phyloP scores from a whole-genome alignment of 2,888 invertebrate species.

The Eretmocerus hayati region DNA sequence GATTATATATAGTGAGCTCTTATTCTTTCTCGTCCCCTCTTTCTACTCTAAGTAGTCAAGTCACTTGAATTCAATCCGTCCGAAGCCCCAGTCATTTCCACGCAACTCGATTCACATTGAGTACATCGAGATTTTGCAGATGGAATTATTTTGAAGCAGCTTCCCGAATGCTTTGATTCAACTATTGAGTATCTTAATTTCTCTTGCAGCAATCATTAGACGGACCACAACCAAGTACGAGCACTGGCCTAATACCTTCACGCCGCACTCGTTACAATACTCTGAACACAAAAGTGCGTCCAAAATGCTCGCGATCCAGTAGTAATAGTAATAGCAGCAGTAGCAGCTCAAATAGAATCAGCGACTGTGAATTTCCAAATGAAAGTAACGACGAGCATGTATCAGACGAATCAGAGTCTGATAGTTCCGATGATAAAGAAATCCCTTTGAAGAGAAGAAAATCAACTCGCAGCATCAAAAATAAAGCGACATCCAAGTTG shows the following conservation, averaged over 20 bases:
- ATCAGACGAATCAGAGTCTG: conserved; percentile 28
- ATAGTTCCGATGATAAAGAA: conserved; percentile 27
- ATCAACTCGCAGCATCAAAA: conserved; percentile 21
- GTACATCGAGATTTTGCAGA: too few species aligned
- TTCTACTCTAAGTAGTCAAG: too few species aligned
- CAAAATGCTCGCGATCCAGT: conserved; percentile 24
- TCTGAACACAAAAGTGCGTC: conserved; percentile 22
- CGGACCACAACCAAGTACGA: conserved; percentile 41
- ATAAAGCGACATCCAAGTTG: conserved; percentile 3
- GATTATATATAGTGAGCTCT: too few species aligned
- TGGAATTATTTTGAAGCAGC: not conserved
- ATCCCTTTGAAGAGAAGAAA: conserved; percentile 25
- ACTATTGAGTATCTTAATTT: not conserved
- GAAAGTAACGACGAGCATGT: conserved; percentile 30
- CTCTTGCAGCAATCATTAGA: conserved; percentile 25
- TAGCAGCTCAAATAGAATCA: conserved; percentile 9
- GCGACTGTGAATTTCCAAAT: too few species aligned
- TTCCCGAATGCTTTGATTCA: not conserved
- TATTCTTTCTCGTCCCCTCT: too few species aligned
- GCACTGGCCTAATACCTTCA: conserved; percentile 36
- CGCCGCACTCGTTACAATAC: conserved; percentile 26
- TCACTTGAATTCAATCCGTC: too few species aligned
- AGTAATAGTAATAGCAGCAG: conserved; percentile 25
- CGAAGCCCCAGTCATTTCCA: too few species aligned
- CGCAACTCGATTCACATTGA: too few species aligned